Evolutionary conservation across 2,797 vertebrate genomes (phyloP).

Genomic region (Remorina albescens): DNA sequence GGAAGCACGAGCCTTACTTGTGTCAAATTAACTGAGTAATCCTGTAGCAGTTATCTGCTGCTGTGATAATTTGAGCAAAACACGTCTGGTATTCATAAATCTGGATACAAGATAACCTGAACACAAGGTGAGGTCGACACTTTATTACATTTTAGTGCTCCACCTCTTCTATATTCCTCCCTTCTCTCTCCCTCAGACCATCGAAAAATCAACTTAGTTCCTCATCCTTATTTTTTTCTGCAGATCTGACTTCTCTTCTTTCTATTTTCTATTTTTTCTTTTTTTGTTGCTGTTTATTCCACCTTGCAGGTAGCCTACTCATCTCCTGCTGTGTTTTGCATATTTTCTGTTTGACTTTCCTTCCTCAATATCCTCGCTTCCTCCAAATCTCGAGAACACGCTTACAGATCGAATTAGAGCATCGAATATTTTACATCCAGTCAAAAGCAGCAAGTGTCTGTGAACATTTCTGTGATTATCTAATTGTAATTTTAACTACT

Average conservation of each 20-base stretch:
- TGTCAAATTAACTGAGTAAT: conserved; percentile 28
- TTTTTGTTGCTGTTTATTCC: background rate
- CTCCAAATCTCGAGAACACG: background rate
- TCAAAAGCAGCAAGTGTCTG: background rate
- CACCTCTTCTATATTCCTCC: background rate
- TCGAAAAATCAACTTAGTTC: background rate
- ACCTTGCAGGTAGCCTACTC: background rate
- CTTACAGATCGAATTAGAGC: background rate
- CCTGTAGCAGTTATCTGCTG: conserved; percentile 1
- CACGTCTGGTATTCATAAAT: conserved; percentile 24
- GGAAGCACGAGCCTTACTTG: conserved; percentile 1
- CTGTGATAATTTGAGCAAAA: conserved; percentile 22
- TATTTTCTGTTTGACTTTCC: background rate
- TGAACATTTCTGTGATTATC: background rate
- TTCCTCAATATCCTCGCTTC: background rate
- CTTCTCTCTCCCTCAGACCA: background rate
- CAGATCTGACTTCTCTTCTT: background rate
- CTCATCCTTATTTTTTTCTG: background rate
- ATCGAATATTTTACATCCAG: background rate
- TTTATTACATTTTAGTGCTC: background rate
- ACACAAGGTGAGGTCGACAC: conserved; percentile 2
- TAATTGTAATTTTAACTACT: background rate
- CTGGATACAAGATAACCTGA: conserved; percentile 13
- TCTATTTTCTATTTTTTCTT: too few relatives aligned
- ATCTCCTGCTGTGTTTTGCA: conserved; percentile 5